Evolutionary conservation across 2,888 invertebrate genomes (phyloP).

Genomic region (Heliconius erato): DNA sequence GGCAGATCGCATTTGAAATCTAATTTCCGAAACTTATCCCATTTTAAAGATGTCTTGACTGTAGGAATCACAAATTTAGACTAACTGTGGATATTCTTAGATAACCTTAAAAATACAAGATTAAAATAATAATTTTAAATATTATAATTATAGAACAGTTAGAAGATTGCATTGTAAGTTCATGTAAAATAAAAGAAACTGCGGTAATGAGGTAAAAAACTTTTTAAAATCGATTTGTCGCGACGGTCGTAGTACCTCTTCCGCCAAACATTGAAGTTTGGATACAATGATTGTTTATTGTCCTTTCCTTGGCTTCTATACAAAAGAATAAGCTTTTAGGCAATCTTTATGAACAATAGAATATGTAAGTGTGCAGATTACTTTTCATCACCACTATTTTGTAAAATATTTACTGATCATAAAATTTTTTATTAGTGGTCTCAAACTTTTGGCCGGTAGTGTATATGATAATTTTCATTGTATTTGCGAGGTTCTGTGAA

Average conservation of each 20-base stretch:
- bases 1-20: no score
- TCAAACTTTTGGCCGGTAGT: no score
- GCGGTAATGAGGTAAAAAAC: no score
- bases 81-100: background rate
- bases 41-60: background rate
- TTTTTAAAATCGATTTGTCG: no score
- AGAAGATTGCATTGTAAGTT: slow-evolving; percentile 2
- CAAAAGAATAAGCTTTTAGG: background rate
- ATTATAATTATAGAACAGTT: background rate
- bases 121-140: background rate
- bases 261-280: no score
- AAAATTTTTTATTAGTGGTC: no score
- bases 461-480: slow-evolving; percentile 45
- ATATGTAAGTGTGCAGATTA: background rate
- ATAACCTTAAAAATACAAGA: background rate
- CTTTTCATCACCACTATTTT: background rate
- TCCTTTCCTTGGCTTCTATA: background rate
- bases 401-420: background rate
- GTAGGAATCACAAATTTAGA: background rate
- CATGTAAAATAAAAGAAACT: background rate
- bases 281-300: background rate
- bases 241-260: no score
- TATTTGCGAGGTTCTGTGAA: slow-evolving; percentile 35
- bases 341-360: background rate
- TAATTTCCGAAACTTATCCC: no score